phyloP scores from a whole-genome alignment of 2,113 vertebrate species.

The Aspiorhynchus laticeps region DNA sequence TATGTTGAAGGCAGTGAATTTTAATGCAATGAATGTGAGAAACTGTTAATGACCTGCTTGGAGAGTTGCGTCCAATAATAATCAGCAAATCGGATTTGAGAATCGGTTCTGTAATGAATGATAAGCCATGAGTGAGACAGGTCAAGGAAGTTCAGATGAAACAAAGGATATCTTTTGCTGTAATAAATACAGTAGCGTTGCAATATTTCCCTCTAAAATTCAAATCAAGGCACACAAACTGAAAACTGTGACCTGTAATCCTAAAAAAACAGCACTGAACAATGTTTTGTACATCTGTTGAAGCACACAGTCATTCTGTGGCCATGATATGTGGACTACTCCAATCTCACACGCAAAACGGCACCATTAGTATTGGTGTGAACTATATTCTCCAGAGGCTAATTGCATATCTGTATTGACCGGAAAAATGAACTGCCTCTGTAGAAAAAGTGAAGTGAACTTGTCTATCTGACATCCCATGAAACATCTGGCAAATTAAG shows the following conservation, averaged over 20 bases:
- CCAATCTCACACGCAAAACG: constrained; percentile 40
- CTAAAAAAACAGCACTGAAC: neutral
- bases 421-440: neutral
- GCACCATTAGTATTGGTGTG: constrained; percentile 42
- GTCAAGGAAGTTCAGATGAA: neutral
- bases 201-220: neutral
- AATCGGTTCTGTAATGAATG: neutral
- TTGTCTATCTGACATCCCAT: constrained; percentile 45
- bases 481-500: constrained; percentile 52
- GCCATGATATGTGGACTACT: constrained; percentile 18
- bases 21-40: constrained; percentile 36
- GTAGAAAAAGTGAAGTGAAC: constrained; percentile 43
- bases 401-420: constrained; percentile 55
- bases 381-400: constrained; percentile 52
- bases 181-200: neutral
- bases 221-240: neutral
- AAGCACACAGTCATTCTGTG: neutral
- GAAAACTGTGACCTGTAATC: neutral
- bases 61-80: constrained; percentile 14
- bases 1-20: constrained; percentile 29
- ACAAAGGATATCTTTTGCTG: constrained; percentile 4
- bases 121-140: neutral
- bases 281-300: constrained; percentile 12
- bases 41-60: constrained; percentile 38
- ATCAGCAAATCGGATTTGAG: constrained; percentile 18